A percentile compares a stretch with the other conserved stretches of the same genome.
Evolutionary conservation across 1,140 invertebrate genomes (phyloP).

Genomic region (Pseudomyrmex cubaensis): DNA sequence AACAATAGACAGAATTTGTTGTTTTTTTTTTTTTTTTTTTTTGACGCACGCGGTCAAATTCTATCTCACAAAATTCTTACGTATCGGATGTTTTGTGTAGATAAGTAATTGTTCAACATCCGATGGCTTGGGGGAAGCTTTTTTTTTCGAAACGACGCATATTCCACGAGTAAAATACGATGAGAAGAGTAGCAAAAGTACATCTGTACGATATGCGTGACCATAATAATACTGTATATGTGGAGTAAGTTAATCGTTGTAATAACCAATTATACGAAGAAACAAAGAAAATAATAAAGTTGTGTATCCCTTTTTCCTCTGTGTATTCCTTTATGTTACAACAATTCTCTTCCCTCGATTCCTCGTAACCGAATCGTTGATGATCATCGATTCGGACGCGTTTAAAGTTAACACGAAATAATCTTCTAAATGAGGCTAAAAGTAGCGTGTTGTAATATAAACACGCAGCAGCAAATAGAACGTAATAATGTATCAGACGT

Average conservation of each 20-base stretch:
- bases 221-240: not conserved
- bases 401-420: no score
- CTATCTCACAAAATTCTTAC: not conserved
- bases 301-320: slow-evolving; percentile 48
- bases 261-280: slow-evolving; percentile 30
- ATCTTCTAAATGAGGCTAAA: no score
- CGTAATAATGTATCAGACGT: no score
- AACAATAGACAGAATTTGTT: slow-evolving; percentile 4
- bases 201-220: slow-evolving; percentile 24
- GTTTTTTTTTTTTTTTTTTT: not conserved
- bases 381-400: no score
- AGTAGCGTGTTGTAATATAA: no score
- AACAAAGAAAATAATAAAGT: slow-evolving; percentile 34
- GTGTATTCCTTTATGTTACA: not conserved
- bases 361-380: not conserved
- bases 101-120: slow-evolving; percentile 52
- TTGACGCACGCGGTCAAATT: not conserved
- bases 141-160: slow-evolving; percentile 32
- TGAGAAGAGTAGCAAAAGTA: not conserved
- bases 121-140: not conserved
- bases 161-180: not conserved
- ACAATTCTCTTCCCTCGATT: not conserved
- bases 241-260: slow-evolving; percentile 47
- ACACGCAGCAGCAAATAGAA: no score
- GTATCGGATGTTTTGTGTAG: slow-evolving; percentile 50